phyloP scores from a whole-genome alignment of 1,140 invertebrate genomes.

The Coptotermes formosanus region DNA sequence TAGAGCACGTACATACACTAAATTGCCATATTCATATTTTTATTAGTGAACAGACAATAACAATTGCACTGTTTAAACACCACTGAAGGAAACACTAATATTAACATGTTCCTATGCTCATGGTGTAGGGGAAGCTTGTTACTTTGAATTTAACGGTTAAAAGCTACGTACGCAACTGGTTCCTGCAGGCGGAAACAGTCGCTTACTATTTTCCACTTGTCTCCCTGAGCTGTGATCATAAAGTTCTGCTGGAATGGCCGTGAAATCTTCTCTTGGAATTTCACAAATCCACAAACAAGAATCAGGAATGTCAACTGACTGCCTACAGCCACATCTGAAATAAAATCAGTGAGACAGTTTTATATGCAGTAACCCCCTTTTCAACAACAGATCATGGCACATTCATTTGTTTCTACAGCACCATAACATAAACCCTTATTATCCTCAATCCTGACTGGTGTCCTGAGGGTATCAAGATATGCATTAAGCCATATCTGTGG shows the following conservation, averaged over 20 bases:
- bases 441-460: too few species aligned
- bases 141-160: too few species aligned
- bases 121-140: too few species aligned
- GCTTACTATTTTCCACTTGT: slow-evolving; percentile 87
- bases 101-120: too few species aligned
- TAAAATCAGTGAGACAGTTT: slow-evolving; percentile 30
- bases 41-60: too few species aligned
- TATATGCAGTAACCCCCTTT: not conserved
- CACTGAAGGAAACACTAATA: too few species aligned
- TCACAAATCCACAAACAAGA: slow-evolving; percentile 70
- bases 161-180: not conserved
- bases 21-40: too few species aligned
- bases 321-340: slow-evolving; percentile 55
- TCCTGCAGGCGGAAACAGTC: slow-evolving; percentile 65
- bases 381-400: not conserved
- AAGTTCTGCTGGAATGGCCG: slow-evolving; percentile 79
- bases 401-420: not conserved
- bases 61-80: too few species aligned
- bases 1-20: too few species aligned
- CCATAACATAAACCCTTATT: too few species aligned
- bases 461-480: too few species aligned
- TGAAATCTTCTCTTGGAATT: slow-evolving; percentile 58
- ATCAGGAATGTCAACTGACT: slow-evolving; percentile 71
- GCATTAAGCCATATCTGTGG: too few species aligned
- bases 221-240: slow-evolving; percentile 73